Conservation (phyloP, 1,140 invertebrate genomes). For the Drosophila sproati region DNA sequence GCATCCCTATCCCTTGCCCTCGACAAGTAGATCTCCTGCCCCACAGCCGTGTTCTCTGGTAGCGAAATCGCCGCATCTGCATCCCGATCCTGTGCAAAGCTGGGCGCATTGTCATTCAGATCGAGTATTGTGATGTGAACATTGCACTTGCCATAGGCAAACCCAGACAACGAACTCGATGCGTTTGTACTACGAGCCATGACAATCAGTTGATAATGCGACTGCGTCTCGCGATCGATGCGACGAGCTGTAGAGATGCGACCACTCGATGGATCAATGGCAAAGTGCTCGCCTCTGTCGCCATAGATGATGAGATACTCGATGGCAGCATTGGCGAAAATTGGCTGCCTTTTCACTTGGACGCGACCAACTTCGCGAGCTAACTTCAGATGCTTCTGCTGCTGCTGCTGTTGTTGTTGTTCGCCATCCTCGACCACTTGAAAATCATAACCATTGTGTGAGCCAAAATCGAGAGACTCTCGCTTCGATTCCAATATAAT, state of each 20-base stretch:
- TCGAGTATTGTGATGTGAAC: slow-evolving; percentile 95
- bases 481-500: slow-evolving; percentile 90
- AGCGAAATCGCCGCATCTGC: slow-evolving; percentile 88
- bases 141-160: slow-evolving; percentile 88
- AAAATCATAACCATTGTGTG: slow-evolving; percentile 91
- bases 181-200: slow-evolving; percentile 86
- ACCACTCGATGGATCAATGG: slow-evolving; percentile 91
- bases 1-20: slow-evolving; percentile 93
- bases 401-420: slow-evolving; percentile 65
- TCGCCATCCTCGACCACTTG: slow-evolving; percentile 92
- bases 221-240: slow-evolving; percentile 93
- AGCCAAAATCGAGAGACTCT: slow-evolving; percentile 90
- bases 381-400: slow-evolving; percentile 85
- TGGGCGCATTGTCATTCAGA: slow-evolving; percentile 96
- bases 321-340: slow-evolving; percentile 32
- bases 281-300: slow-evolving; percentile 91
- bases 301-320: slow-evolving; percentile 93
- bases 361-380: slow-evolving; percentile 91
- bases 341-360: slow-evolving; percentile 85
- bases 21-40: slow-evolving; percentile 95
- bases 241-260: slow-evolving; percentile 91
- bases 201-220: slow-evolving; percentile 91
- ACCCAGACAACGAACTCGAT: slow-evolving; percentile 32
- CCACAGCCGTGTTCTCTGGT: slow-evolving; percentile 95
- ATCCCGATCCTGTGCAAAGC: slow-evolving; percentile 91